phyloP scores from a whole-genome alignment of 1,140 invertebrate species.

The Nasonia vitripennis region DNA sequence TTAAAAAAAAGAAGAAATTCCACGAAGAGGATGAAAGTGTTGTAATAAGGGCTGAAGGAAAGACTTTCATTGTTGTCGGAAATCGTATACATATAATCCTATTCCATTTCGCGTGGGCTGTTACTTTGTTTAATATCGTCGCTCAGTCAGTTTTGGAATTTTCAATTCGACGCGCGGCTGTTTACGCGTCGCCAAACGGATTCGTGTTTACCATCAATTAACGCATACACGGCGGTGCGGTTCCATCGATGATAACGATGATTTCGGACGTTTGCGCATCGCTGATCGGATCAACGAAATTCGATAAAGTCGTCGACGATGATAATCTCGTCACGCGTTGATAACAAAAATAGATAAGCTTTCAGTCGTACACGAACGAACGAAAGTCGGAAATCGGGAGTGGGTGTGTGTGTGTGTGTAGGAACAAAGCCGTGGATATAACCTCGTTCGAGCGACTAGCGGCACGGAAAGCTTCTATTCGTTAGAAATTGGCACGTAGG shows the following conservation, averaged over 20 bases:
- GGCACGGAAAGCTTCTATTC: conserved; percentile 20
- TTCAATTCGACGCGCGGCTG: not conserved
- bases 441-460: conserved; percentile 28
- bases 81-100: not conserved
- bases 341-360: not conserved
- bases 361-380: too few relatives aligned
- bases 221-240: too few relatives aligned
- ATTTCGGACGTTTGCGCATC: too few relatives aligned
- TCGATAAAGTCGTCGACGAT: too few relatives aligned
- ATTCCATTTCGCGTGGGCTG: too few relatives aligned
- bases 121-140: not conserved
- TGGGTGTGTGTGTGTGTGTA: not conserved
- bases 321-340: too few relatives aligned
- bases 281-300: too few relatives aligned
- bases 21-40: not conserved
- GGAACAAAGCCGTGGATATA: not conserved
- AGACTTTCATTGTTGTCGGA: not conserved
- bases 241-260: too few relatives aligned
- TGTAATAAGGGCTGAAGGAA: not conserved
- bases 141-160: not conserved
- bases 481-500: conserved; percentile 19
- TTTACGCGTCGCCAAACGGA: not conserved
- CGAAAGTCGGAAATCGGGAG: not conserved
- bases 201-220: too few relatives aligned
- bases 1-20: not conserved